Base-by-base conservation (phyloP, 2,888 invertebrate species). In the Hypomecis atomaria region DNA sequence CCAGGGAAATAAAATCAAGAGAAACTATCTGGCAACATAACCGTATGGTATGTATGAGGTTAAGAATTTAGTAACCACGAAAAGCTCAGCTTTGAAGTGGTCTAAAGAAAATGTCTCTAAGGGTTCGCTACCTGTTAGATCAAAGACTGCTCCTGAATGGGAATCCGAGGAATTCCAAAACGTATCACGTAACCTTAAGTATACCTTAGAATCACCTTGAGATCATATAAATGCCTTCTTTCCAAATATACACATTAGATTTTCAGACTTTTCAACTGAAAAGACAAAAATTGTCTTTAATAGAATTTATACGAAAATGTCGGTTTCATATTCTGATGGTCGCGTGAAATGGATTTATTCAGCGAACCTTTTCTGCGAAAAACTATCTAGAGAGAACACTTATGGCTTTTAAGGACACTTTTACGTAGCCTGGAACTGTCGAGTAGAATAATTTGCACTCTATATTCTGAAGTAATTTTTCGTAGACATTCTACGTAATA, bases 51-150 rank as follows among this genome's bases (percentile, higher is more conserved):
- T 4, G 6, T 38, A 42, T 11, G 11, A 34, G 33, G 59, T 50
- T 58, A 59, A 59, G 45, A 54, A 55, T 57, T 56, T 47, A 52
- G 49, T 50, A 49, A 42, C 54, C 34, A 54, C 48, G 23, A 36
- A 48, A 33, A 23, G 44, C 55, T 13, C 4, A 8, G 34, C 54
- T 61, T 61, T 61, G 55, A 61, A 42, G 49, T 36, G 37, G 43
- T 9, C 34, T 40, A 10, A 55, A 43, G 34, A 60, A 54, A 53
- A 23, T 43, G 54, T 43, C 43, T 33, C 42, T 43, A 40, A 60
- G 47, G 54, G 48, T 42, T 34, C 44, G 36, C 52, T 59, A 44
- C 55, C 44, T 61, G 55, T 61, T 61, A 49, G 55, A 61, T 61
- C 61, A 61, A 61, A 61, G 54, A 36, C 36, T 34, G 6, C 10